Conservation (phyloP, 1,140 invertebrate species). For the Hirudo medicinalis region DNA sequence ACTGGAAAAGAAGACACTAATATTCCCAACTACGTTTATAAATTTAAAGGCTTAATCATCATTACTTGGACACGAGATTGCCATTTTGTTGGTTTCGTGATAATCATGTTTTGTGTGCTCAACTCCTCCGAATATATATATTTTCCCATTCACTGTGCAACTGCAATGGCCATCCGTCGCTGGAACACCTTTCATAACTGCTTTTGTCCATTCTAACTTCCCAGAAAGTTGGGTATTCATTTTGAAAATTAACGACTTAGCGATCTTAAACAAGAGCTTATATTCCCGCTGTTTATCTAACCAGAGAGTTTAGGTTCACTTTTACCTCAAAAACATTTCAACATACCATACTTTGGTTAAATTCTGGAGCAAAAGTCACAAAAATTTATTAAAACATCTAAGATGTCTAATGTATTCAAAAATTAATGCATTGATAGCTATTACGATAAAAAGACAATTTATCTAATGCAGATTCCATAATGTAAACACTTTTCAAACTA, state of each 20-base stretch:
- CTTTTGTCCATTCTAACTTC: background rate
- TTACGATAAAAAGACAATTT: too few species aligned
- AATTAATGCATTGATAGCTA: too few species aligned
- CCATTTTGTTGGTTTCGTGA: constrained; percentile 28
- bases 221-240: background rate
- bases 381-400: too few species aligned
- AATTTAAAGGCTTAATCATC: background rate
- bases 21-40: background rate
- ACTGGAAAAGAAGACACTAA: constrained; percentile 25
- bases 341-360: too few species aligned
- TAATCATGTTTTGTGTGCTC: constrained; percentile 25
- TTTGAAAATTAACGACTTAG: background rate
- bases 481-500: too few species aligned
- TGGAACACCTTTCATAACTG: constrained; percentile 14
- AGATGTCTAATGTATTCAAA: too few species aligned
- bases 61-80: constrained; percentile 29
- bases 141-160: constrained; percentile 28
- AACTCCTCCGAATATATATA: constrained; percentile 38
- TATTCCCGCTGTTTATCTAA: background rate
- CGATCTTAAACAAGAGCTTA: background rate
- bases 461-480: too few species aligned
- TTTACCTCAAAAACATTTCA: background rate
- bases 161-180: constrained; percentile 34
- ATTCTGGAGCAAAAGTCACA: too few species aligned
- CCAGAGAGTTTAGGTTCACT: background rate